Evolutionary conservation across 2,888 invertebrate genomes (phyloP).

Genomic region (Choristoneura rosaceana): DNA sequence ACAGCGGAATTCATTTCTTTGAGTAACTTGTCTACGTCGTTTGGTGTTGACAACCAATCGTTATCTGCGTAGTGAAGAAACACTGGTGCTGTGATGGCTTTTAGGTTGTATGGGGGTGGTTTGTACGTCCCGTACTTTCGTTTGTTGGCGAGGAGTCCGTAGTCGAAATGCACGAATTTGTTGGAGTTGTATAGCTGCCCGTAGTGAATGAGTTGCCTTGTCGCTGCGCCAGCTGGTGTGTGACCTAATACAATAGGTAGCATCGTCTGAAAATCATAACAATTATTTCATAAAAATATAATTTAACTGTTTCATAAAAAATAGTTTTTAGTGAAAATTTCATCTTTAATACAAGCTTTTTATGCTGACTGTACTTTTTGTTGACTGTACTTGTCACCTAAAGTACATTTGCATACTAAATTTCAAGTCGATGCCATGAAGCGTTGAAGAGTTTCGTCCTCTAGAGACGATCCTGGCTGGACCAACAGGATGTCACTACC

Average conservation of each 20-base stretch:
- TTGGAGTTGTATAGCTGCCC: conserved; percentile 76
- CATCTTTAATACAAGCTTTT: no score
- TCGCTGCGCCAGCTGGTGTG: conserved; percentile 81
- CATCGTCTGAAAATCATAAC: conserved; percentile 73
- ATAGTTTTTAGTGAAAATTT: no score
- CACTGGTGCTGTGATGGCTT: conserved; percentile 74
- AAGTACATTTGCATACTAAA: no score
- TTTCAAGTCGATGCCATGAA: no score
- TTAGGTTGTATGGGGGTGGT: conserved; percentile 82
- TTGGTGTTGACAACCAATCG: conserved; percentile 79
- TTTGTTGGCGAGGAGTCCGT: conserved; percentile 74
- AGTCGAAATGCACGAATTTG: conserved; percentile 81
- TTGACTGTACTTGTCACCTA: no score
- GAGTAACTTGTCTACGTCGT: conserved; percentile 75
- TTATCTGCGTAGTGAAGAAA: conserved; percentile 82
- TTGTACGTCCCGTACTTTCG: conserved; percentile 73
- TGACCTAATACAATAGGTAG: conserved; percentile 80
- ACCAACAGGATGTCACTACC: no score
- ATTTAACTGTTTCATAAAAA: no score
- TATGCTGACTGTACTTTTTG: no score
- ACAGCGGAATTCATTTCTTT: conserved; percentile 70
- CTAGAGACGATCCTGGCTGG: no score
- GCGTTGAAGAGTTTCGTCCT: no score
- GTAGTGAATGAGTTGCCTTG: conserved; percentile 81
- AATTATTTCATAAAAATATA: no score